These are phyloP conservation scores for Heterocephalus glaber DNA, from an alignment of 2,113 vertebrate genomes.

Conservation along the genomic window DNA sequence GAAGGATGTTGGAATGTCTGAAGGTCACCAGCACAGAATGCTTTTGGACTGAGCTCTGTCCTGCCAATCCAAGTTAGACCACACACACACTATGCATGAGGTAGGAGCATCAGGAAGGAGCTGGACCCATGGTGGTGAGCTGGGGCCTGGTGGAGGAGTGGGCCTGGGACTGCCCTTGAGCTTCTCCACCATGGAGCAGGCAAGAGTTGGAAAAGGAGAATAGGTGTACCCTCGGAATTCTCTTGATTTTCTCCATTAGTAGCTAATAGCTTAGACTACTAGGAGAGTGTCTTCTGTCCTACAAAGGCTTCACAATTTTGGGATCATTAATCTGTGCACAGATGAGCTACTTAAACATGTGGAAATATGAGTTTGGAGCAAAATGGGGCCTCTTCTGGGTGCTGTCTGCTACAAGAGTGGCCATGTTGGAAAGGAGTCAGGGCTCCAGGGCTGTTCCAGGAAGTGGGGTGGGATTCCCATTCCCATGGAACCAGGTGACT, in stretches of 20 bases:
- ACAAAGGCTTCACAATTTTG: not conserved
- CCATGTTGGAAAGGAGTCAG: not conserved
- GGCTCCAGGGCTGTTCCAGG: too few relatives aligned
- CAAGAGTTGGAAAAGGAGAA: not conserved
- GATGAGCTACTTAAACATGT: not conserved
- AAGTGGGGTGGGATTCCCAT: not conserved
- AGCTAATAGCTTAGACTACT: not conserved
- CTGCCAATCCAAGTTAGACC: too few relatives aligned
- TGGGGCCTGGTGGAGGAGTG: not conserved
- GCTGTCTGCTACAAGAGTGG: too few relatives aligned
- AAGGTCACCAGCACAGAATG: not conserved
- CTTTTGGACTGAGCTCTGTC: too few relatives aligned
- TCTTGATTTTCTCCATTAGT: not conserved
- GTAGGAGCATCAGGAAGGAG: too few relatives aligned
- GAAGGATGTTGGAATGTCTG: not conserved
- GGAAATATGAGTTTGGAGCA: not conserved
- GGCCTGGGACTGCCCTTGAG: not conserved
- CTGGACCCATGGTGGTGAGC: not conserved
- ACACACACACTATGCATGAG: accelerated
- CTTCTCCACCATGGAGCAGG: too few relatives aligned
- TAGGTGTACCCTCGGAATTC: not conserved
- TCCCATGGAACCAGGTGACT: not conserved
- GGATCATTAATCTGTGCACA: not conserved
- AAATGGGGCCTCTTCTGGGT: not conserved
- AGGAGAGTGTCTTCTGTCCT: not conserved